A percentile compares a stretch with the other conserved stretches of the same genome.
These are phyloP conservation scores for Pleuronectes platessa DNA, from an alignment of 2,113 vertebrate species.

Conservation along the genomic window DNA sequence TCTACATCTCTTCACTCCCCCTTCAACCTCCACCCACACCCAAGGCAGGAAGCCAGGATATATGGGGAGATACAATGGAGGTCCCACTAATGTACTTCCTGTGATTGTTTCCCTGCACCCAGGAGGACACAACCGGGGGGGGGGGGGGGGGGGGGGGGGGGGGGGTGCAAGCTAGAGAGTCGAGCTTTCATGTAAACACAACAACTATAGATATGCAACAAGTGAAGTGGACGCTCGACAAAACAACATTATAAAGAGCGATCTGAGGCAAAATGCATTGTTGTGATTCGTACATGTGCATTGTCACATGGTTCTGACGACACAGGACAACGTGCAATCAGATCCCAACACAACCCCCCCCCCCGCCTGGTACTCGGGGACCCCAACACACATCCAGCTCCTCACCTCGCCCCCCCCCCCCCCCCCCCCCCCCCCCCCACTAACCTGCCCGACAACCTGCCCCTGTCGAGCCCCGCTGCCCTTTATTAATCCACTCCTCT, in stretches of 20 bases:
- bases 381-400: not conserved
- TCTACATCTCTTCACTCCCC: constrained; percentile 7
- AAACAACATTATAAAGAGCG: not conserved
- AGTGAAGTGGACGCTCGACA: not conserved
- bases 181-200: constrained; percentile 44
- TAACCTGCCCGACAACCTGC: constrained; percentile 5
- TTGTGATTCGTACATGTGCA: not conserved
- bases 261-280: not conserved
- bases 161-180: not conserved
- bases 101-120: constrained; percentile 66
- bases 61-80: constrained; percentile 73
- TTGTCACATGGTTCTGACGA: not conserved
- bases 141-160: not conserved
- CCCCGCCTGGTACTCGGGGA: constrained; percentile 26
- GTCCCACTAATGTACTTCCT: constrained; percentile 75
- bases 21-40: constrained; percentile 12
- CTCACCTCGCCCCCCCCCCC: not conserved
- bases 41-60: constrained; percentile 63
- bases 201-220: constrained; percentile 11
- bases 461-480: constrained; percentile 17
- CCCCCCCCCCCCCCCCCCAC: not conserved
- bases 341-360: not conserved
- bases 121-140: constrained; percentile 20
- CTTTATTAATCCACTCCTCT: constrained; percentile 70
- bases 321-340: not conserved